Conservation (phyloP, 2,797 vertebrate genomes). For the Pseudomugil gertrudae region DNA sequence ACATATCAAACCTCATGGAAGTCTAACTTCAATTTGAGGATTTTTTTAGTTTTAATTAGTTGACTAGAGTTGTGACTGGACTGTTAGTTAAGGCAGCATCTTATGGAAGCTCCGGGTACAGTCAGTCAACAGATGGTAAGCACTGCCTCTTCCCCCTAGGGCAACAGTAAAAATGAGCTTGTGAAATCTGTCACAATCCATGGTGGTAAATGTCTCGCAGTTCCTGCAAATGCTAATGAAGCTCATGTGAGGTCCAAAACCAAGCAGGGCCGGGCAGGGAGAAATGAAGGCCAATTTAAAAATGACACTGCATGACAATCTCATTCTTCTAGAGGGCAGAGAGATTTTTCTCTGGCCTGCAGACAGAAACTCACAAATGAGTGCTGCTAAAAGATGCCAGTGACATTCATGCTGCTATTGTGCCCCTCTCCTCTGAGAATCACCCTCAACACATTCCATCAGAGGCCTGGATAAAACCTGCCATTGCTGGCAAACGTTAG, state of each 20-base stretch:
- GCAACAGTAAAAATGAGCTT: constrained; percentile 76
- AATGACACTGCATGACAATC: constrained; percentile 76
- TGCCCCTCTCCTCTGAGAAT: constrained; percentile 66
- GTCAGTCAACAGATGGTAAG: constrained; percentile 82
- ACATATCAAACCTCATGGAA: constrained; percentile 1
- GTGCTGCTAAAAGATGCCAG: constrained; percentile 66
- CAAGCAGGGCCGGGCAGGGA: constrained; percentile 41
- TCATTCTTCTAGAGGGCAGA: constrained; percentile 73
- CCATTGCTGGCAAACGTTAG: constrained; percentile 51
- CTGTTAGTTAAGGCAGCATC: constrained; percentile 49
- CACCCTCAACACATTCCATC: constrained; percentile 65
- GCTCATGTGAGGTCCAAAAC: constrained; percentile 75
- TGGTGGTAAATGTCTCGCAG: constrained; percentile 79
- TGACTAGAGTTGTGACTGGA: constrained; percentile 38
- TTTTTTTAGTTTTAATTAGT: constrained; percentile 11
- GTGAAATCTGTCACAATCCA: constrained; percentile 83
- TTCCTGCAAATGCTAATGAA: constrained; percentile 82
- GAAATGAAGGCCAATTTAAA: constrained; percentile 78
- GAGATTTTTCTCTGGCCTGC: constrained; percentile 65
- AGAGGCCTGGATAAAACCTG: constrained; percentile 61
- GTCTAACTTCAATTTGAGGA: constrained; percentile 6
- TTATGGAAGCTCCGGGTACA: constrained; percentile 66
- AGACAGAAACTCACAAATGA: constrained; percentile 74
- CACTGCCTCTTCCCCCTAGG: constrained; percentile 57
- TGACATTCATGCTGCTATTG: constrained; percentile 77